Base-by-base conservation (phyloP, 2,113 vertebrate genomes). In the Rhineura floridana region DNA sequence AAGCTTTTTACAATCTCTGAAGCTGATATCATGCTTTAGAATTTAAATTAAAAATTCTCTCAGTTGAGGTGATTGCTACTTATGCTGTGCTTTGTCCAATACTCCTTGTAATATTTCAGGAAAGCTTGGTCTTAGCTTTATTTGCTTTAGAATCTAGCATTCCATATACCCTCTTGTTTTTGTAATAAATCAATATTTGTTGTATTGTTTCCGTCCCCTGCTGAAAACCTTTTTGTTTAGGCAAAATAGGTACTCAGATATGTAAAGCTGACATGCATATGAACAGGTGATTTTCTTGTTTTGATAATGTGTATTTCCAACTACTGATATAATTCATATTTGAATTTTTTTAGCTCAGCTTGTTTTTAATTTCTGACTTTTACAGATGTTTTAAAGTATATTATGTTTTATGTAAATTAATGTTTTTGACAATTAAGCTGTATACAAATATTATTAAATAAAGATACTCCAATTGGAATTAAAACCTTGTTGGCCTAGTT, bases 61-160 rank as follows among this genome's bases (percentile, higher is more conserved):
- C 19, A n/a, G 19, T n/a, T 55, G 23, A 67, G 17, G 21, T 52
- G 6, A 6, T 36, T 52, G 39, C 4, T 69, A 86, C 77, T 12
- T 6, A 30, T 62, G 46, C 48, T 2, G 30, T 87, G 15, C 42
- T 88, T 42, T 83, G 63, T 23, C 89, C 1, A 48, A 65, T 36
- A 50, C 73, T 1, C 78, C 93, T 25, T 1, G 25, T 17, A n/a
- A 5, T 55, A 44, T 81, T 75, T 63, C 39, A 77, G 67, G 33
- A 85, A 11, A 0, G 0, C 1, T 81, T 91, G 1, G 63, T 1
- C 70, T 84, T 42, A 52, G 89, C 33, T 0, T 88, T 62, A 0
- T 89, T 91, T 30, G 85, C 83, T 67, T 69, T 69, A 19, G 12
- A 79, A 2, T 9, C 48, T 81, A 30, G 2, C 0, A 0, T 48